Evolutionary conservation across 2,888 invertebrate genomes (phyloP).

Genomic region (Poecilus cupreus): DNA sequence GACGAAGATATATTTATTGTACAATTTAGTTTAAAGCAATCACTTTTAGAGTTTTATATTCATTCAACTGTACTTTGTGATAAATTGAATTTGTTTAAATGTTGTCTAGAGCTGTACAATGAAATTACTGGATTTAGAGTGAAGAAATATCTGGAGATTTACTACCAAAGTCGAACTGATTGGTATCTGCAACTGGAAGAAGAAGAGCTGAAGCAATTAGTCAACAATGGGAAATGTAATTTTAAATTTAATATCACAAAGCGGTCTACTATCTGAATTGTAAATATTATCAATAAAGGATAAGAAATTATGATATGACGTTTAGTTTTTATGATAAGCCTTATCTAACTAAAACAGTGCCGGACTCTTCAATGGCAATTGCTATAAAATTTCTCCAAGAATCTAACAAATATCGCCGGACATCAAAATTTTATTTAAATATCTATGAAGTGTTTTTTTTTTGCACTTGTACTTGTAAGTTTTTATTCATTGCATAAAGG

Average conservation of each 20-base stretch:
- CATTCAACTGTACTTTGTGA: slow-evolving; percentile 15
- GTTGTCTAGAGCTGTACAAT: not conserved
- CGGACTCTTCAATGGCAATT: too few species aligned
- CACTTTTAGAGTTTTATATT: not conserved
- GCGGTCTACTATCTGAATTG: not conserved
- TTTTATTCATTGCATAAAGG: too few species aligned
- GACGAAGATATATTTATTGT: not conserved
- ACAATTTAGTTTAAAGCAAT: not conserved
- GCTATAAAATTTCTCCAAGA: too few species aligned
- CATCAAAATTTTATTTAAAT: too few species aligned
- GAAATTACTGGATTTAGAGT: not conserved
- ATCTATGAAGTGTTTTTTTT: too few species aligned
- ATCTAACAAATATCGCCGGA: too few species aligned
- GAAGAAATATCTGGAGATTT: not conserved
- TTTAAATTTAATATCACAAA: not conserved
- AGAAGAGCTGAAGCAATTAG: not conserved
- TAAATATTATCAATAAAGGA: not conserved
- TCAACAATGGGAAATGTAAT: not conserved
- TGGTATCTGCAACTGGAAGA: not conserved
- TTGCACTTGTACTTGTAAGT: too few species aligned
- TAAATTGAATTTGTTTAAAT: not conserved
- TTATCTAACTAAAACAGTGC: too few species aligned
- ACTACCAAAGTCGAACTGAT: not conserved
- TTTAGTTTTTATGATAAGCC: too few species aligned
- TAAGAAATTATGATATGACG: not conserved